Percentiles rank a stretch among this genome's conserved stretches.
Conservation (phyloP, 2,888 invertebrate species). For the Drosophila paucipuncta region DNA sequence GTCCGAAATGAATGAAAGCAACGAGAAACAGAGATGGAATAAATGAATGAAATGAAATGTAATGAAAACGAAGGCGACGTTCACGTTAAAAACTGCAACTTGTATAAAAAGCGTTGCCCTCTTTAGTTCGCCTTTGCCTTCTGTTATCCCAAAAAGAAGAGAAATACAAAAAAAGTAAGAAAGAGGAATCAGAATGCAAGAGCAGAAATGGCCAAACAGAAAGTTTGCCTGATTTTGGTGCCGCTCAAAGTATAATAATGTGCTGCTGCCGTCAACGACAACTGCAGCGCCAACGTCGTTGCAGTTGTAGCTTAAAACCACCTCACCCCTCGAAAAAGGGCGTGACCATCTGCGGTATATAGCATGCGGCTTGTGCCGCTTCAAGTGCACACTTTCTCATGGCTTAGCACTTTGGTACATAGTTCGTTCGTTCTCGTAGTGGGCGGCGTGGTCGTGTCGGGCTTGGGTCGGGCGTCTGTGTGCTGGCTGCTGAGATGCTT, state of each 20-base stretch:
- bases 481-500: slow-evolving; percentile 22
- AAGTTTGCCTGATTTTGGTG: slow-evolving; percentile 73
- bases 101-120: slow-evolving; percentile 61
- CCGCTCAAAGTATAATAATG: slow-evolving; percentile 77
- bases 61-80: slow-evolving; percentile 70
- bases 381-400: slow-evolving; percentile 81
- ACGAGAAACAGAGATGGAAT: slow-evolving; percentile 48
- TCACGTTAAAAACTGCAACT: slow-evolving; percentile 63
- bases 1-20: slow-evolving; percentile 72
- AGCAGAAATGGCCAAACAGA: slow-evolving; percentile 38
- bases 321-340: slow-evolving; percentile 33
- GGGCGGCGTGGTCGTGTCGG: background rate
- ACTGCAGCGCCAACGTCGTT: slow-evolving; percentile 14
- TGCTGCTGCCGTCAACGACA: slow-evolving; percentile 33
- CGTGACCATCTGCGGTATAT: slow-evolving; percentile 51
- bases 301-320: slow-evolving; percentile 6
- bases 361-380: slow-evolving; percentile 67
- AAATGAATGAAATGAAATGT: slow-evolving; percentile 74
- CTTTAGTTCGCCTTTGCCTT: slow-evolving; percentile 41
- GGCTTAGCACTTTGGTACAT: slow-evolving; percentile 79
- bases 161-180: slow-evolving; percentile 4
- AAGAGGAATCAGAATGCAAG: slow-evolving; percentile 1
- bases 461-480: background rate
- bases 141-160: slow-evolving; percentile 61
- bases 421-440: slow-evolving; percentile 71